These are phyloP conservation scores for Dreissena polymorpha DNA, from an alignment of 1,140 invertebrate genomes.

Conservation along the genomic window DNA sequence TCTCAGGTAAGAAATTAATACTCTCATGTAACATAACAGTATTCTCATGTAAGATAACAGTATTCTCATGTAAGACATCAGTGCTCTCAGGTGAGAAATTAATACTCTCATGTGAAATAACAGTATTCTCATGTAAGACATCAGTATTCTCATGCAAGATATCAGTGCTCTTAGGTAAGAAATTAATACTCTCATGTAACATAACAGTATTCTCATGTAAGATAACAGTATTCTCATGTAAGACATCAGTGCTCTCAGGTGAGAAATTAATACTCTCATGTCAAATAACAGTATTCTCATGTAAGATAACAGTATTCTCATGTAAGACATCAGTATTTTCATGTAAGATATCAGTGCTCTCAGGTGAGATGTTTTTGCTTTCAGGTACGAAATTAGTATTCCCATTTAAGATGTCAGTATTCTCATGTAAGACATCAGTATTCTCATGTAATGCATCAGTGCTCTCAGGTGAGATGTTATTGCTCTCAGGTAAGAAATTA, in stretches of 20 bases:
- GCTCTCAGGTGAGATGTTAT: conserved; percentile 1
- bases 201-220: conserved; percentile 1
- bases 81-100: too few relatives aligned
- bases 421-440: conserved; percentile 3
- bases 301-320: not conserved
- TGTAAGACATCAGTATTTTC: conserved; percentile 1
- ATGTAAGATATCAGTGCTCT: too few relatives aligned
- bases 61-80: conserved; percentile 8
- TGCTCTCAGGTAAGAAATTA: too few relatives aligned
- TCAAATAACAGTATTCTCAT: too few relatives aligned
- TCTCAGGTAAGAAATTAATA: conserved; percentile 4
- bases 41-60: not conserved
- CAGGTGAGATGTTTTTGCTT: not conserved
- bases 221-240: not conserved
- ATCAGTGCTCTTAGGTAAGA: too few relatives aligned
- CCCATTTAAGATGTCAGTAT: too few relatives aligned
- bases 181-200: too few relatives aligned
- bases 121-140: too few relatives aligned
- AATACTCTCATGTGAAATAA: not conserved
- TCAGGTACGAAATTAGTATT: too few relatives aligned
- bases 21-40: too few relatives aligned
- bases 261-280: not conserved
- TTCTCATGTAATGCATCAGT: too few relatives aligned
- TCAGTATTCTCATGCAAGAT: conserved; percentile 2
- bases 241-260: not conserved